These are phyloP conservation scores for Mizuhopecten yessoensis DNA, from an alignment of 1,140 invertebrate species.

Conservation along the genomic window DNA sequence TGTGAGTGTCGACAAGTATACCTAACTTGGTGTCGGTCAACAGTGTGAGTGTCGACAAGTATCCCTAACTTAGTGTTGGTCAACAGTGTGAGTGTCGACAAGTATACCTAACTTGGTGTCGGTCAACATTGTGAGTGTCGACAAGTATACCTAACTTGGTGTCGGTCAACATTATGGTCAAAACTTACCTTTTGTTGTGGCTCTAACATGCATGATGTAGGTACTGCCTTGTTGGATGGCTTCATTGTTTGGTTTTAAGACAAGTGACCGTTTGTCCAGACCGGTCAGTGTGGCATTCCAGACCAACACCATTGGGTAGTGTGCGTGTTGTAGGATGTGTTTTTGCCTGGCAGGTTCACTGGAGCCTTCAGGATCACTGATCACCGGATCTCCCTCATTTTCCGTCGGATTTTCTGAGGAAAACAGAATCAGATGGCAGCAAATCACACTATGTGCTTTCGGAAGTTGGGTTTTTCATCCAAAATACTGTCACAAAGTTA, in stretches of 20 bases:
- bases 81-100: no score
- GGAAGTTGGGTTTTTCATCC: no score
- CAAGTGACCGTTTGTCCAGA: background rate
- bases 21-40: no score
- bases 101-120: no score
- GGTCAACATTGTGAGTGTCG: no score
- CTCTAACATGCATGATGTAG: slow-evolving; percentile 1
- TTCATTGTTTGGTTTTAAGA: background rate
- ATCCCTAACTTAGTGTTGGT: no score
- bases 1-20: no score
- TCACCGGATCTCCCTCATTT: background rate
- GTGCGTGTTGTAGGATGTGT: background rate
- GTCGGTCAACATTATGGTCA: no score
- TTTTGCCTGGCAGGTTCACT: background rate
- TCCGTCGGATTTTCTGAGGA: background rate
- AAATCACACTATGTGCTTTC: no score
- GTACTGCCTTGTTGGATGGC: background rate
- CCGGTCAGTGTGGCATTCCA: background rate
- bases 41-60: no score
- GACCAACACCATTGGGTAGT: background rate
- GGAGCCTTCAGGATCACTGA: background rate
- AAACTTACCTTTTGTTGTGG: background rate
- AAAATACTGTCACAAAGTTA: no score
- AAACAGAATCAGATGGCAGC: background rate
- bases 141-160: no score